Conservation (phyloP, 2,797 vertebrate species). For the Anniella stebbinsi region DNA sequence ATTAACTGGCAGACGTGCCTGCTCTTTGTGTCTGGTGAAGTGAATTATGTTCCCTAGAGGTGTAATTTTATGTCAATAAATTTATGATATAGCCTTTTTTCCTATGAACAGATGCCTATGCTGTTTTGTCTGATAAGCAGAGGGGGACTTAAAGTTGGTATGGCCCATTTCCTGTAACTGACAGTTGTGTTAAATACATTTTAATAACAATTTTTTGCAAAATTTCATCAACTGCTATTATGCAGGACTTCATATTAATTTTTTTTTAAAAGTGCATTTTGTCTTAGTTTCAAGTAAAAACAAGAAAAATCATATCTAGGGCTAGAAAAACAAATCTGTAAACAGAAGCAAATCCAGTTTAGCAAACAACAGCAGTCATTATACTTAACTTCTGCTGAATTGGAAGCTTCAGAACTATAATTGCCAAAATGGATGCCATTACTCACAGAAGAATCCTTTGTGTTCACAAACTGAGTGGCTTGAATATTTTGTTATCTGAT, state of each 20-base stretch:
- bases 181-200: slow-evolving; percentile 8
- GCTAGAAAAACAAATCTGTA: slow-evolving; percentile 24
- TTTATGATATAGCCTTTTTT: neutral
- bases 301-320: slow-evolving; percentile 25
- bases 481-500: slow-evolving; percentile 24
- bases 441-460: slow-evolving; percentile 60
- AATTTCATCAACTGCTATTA: slow-evolving; percentile 6
- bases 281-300: slow-evolving; percentile 11
- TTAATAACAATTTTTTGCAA: neutral
- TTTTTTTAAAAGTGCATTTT: slow-evolving; percentile 22
- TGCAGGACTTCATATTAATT: slow-evolving; percentile 13
- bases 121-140: slow-evolving; percentile 34
- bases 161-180: slow-evolving; percentile 20
- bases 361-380: slow-evolving; percentile 39
- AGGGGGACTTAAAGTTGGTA: neutral
- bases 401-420: slow-evolving; percentile 52
- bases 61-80: slow-evolving; percentile 18
- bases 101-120: slow-evolving; percentile 3
- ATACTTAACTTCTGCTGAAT: slow-evolving; percentile 47
- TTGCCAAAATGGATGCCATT: slow-evolving; percentile 52
- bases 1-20: neutral
- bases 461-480: slow-evolving; percentile 7
- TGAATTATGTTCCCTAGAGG: slow-evolving; percentile 12
- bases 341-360: slow-evolving; percentile 36
- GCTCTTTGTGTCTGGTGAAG: slow-evolving; percentile 2